A percentile compares a stretch with the other conserved stretches of the same genome.
phyloP scores from a whole-genome alignment of 2,113 vertebrate genomes.

The Cinclus mexicanus region DNA sequence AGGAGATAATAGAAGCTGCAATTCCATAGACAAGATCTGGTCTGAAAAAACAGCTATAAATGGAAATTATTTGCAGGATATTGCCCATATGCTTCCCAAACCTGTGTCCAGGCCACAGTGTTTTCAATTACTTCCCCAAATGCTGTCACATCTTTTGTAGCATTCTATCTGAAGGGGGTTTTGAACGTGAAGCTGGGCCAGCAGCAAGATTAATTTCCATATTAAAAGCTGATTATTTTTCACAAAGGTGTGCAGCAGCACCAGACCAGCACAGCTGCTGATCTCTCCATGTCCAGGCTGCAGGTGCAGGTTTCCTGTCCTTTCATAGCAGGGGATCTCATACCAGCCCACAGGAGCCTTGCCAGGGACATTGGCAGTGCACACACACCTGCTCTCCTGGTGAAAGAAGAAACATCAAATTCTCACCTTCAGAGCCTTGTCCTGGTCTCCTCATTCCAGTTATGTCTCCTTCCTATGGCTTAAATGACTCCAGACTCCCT shows the following conservation, averaged over 20 bases:
- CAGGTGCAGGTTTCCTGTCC: neutral
- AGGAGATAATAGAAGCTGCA: neutral
- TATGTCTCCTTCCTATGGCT: neutral
- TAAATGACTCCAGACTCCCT: neutral
- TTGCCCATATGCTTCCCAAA: constrained; percentile 30
- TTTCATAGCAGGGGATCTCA: neutral
- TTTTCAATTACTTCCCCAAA: neutral
- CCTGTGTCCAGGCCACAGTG: neutral
- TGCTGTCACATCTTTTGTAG: neutral
- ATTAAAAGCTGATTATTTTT: neutral
- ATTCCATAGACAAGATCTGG: neutral
- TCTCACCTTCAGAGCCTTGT: neutral
- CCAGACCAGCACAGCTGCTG: neutral
- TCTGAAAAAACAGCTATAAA: neutral
- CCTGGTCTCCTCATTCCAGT: neutral
- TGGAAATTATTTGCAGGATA: constrained; percentile 1
- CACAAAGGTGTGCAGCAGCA: neutral
- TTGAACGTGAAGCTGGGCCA: neutral
- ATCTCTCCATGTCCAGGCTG: neutral
- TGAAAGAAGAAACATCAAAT: neutral
- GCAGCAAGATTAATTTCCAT: neutral
- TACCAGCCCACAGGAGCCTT: neutral
- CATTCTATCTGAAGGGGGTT: rapidly evolving
- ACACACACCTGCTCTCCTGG: neutral
- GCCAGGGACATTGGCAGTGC: neutral